Percentiles rank a stretch among this genome's conserved stretches.
phyloP scores from a whole-genome alignment of 2,888 invertebrate genomes.

The Nymphalis polychloros region DNA sequence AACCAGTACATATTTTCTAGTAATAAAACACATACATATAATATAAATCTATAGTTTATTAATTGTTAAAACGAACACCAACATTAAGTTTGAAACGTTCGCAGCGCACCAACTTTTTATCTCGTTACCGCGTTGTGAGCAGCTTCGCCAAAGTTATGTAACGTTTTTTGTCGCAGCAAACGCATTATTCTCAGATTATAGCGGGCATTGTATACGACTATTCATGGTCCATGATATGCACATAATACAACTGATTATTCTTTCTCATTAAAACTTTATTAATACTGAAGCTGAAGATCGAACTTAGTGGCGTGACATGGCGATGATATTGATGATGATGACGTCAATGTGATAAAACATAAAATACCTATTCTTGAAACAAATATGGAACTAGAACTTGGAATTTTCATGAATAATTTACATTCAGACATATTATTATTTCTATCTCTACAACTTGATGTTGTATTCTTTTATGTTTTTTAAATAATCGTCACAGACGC shows the following conservation, averaged over 20 bases:
- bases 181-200: constrained; percentile 10
- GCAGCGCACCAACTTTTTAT: constrained; percentile 18
- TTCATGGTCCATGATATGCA: not conserved
- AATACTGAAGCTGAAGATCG: too few species aligned
- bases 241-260: not conserved
- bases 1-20: not conserved
- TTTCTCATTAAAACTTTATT: too few species aligned
- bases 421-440: too few species aligned
- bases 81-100: constrained; percentile 16
- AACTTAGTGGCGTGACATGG: too few species aligned
- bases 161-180: constrained; percentile 20
- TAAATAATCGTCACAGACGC: too few species aligned
- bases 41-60: not conserved
- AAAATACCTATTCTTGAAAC: too few species aligned
- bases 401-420: too few species aligned
- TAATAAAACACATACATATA: not conserved
- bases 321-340: too few species aligned
- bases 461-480: too few species aligned
- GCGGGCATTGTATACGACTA: constrained; percentile 4
- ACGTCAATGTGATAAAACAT: too few species aligned
- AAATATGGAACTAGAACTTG: too few species aligned
- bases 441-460: too few species aligned
- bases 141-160: constrained; percentile 26
- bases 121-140: constrained; percentile 19
- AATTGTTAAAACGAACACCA: constrained; percentile 12